Base-by-base conservation (phyloP, 2,888 invertebrate genomes). In the Tenthredo livida region DNA sequence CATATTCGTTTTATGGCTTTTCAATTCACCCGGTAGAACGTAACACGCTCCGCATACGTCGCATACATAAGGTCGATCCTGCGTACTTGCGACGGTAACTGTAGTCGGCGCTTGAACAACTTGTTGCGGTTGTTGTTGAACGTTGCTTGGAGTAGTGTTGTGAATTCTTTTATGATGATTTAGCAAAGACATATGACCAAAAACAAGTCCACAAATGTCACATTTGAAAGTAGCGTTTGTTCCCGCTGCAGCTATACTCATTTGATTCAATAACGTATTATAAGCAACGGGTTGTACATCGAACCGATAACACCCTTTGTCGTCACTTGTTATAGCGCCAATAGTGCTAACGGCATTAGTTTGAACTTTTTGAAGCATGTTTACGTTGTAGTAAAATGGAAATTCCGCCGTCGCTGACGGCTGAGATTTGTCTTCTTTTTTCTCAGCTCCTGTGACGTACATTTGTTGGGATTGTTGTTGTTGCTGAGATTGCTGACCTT, bases 111-210 rank as follows among this genome's bases (percentile, higher is more conserved):
- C 92, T 86, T 93, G 93, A 54, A 93, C 93, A 91, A 94, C 89
- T 92, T 94, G 92, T 91, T 94, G 92, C 0, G 91, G 91, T 75
- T 85, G 86, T 80, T 92, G 92, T 84, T 91, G 92, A 54, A 93
- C 87, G 88, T 92, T 93, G 85, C 92, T 92, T 9, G 93, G 93
- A 21, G 93, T 93, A n/a, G 92, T 90, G 87, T 96, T 96, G 92
- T 97, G 97, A 90, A 97, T 96, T 88, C 97, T 95, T 94, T 97
- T 98, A 93, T 97, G 97, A 90, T 97, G 97, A 94, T 97, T 97
- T n/a, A 97, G 94, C 85, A 97, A 93, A 75, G 97, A 96, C 87
- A 97, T 94, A 91, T 97, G 97, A 0, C 97, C 97, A 93, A 97
- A 98, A 95, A 97, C 97, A 86, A 97, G 94, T 72, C 97, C 97